phyloP scores from a whole-genome alignment of 2,888 invertebrate genomes.

The Caenorhabditis panamensis region DNA sequence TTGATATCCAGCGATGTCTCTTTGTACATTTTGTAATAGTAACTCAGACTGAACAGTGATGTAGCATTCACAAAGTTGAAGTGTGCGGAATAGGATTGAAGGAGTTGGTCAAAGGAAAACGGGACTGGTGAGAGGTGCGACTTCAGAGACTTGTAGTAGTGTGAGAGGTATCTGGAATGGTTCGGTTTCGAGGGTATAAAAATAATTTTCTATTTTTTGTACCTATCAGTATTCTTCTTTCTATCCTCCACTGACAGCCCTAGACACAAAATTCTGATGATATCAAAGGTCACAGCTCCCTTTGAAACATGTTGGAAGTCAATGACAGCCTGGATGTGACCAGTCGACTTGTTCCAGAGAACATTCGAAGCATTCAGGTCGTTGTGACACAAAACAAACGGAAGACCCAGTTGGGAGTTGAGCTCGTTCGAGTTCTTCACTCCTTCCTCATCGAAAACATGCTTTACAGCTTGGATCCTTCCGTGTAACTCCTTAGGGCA shows the following conservation, averaged over 20 bases:
- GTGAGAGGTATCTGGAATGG: slow-evolving; percentile 41
- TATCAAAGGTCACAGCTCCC: slow-evolving; percentile 47
- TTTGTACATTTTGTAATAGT: slow-evolving; percentile 61
- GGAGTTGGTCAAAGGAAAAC: slow-evolving; percentile 41
- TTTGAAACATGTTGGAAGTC: slow-evolving; percentile 52
- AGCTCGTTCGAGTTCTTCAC: slow-evolving; percentile 25
- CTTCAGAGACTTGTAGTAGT: slow-evolving; percentile 39
- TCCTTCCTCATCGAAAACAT: slow-evolving; percentile 41
- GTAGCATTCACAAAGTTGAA: slow-evolving; percentile 54
- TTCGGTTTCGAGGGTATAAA: background rate
- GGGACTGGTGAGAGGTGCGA: background rate
- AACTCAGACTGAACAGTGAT: slow-evolving; percentile 44
- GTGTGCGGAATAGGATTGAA: slow-evolving; percentile 30
- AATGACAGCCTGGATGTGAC: slow-evolving; percentile 44
- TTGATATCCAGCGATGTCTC: slow-evolving; percentile 22
- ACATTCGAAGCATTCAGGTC: slow-evolving; percentile 55
- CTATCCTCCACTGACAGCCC: slow-evolving; percentile 33
- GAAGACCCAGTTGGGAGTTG: slow-evolving; percentile 28
- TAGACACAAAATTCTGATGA: slow-evolving; percentile 38
- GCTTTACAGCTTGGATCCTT: slow-evolving; percentile 34
- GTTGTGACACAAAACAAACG: slow-evolving; percentile 47
- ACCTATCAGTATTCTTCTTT: slow-evolving; percentile 27
- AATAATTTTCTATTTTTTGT: background rate
- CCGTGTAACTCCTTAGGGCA: slow-evolving; percentile 34
- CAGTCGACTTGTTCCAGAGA: slow-evolving; percentile 45